A percentile compares a stretch with the other conserved stretches of the same genome.
Evolutionary conservation across 2,113 vertebrate species (phyloP).

Genomic region (Taurulus bubalis): DNA sequence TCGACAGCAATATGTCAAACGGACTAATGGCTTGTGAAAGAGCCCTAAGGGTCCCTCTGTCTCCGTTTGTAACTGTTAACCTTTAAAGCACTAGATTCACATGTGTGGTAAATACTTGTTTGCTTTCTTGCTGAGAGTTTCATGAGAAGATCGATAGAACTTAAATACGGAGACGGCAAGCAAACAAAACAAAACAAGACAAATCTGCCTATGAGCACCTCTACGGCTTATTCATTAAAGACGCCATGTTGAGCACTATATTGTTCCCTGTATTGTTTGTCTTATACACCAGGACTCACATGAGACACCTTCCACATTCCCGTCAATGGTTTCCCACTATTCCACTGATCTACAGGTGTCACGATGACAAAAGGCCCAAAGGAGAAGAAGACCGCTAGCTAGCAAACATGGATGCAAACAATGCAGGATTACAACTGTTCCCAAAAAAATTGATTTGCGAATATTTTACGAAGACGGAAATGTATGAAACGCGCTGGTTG

Average conservation of each 20-base stretch:
- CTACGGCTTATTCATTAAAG: too few relatives aligned
- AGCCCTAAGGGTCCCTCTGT: background rate
- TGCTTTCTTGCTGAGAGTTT: background rate
- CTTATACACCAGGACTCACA: too few relatives aligned
- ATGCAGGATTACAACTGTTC: background rate
- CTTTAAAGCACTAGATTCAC: too few relatives aligned
- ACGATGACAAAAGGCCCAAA: background rate
- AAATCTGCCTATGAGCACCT: too few relatives aligned
- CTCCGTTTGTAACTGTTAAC: too few relatives aligned
- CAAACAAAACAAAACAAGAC: too few relatives aligned
- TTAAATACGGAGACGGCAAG: too few relatives aligned
- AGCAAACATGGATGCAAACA: background rate
- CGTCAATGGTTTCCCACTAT: background rate
- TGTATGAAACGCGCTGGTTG: background rate
- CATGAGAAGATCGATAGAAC: background rate
- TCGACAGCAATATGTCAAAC: too few relatives aligned
- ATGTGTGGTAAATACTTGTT: background rate
- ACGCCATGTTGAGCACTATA: background rate
- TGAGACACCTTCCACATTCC: background rate
- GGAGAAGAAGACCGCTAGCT: background rate
- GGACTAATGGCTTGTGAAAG: too few relatives aligned
- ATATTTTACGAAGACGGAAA: background rate
- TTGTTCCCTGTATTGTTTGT: background rate
- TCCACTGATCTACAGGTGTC: background rate
- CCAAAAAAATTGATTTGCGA: background rate